Conservation (phyloP, 2,113 vertebrate species). For the Chinchilla lanigera region DNA sequence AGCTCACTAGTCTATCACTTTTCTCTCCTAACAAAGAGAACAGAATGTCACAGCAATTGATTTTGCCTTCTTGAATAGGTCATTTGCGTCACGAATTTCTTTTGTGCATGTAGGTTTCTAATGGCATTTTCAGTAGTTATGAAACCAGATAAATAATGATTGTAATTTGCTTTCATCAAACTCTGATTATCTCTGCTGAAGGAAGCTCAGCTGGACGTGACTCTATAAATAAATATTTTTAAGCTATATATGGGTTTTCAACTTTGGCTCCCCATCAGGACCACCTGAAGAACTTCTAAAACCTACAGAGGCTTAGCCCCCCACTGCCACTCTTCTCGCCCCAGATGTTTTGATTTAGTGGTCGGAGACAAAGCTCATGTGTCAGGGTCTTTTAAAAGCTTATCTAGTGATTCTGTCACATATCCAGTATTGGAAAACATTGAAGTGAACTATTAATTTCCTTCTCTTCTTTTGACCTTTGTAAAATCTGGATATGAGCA, state of each 20-base stretch:
- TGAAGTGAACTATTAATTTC: background rate
- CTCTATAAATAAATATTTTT: background rate
- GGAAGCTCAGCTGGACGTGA: background rate
- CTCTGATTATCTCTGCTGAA: background rate
- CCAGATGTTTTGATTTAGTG: background rate
- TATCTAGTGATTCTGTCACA: background rate
- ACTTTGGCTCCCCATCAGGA: background rate
- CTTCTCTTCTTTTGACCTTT: background rate
- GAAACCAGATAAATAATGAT: background rate
- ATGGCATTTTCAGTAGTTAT: background rate
- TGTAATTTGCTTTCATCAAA: background rate
- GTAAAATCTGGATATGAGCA: background rate
- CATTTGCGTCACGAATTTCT: background rate
- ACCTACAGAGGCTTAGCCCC: background rate
- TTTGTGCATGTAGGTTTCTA: background rate
- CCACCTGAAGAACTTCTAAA: background rate
- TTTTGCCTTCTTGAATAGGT: background rate
- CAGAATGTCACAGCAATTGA: background rate
- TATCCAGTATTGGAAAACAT: background rate
- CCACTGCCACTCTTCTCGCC: fast-evolving
- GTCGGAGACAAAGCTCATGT: background rate
- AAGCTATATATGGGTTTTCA: background rate
- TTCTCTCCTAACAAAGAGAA: constrained; percentile 30
- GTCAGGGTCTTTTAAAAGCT: background rate
- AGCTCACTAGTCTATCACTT: constrained; percentile 28